Base-by-base conservation (phyloP, 2,888 invertebrate genomes). In the Pheosia gnoma region DNA sequence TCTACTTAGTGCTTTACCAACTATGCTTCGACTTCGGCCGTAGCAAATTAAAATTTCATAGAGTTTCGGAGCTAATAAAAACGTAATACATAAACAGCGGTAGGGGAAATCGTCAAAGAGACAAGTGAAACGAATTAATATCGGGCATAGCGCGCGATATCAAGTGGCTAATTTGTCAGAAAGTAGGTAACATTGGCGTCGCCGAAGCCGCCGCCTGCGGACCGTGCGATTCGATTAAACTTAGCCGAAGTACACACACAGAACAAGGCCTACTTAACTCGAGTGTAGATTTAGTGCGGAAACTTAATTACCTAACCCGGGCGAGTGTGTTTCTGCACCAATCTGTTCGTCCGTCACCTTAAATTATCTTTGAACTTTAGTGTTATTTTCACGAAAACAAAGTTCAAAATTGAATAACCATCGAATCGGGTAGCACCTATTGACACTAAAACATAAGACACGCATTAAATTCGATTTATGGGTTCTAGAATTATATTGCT, bases 171-270 rank as follows among this genome's bases (percentile, higher is more conserved):
- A 92, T 91, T 93, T 92, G 90, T 91, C 90, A 91, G 78, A 80
- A 79, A 85, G 81, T 80, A 84, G 47, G 47, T 39, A 55, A 89
- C 92, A 82, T 89, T 83, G 71, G 80, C 71, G 75, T 61, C 65
- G 68, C 69, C 67, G 67, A 66, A 66, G 70, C 75, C 76, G 79
- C 77, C 82, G 83, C 82, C 83, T 77, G 59, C 84, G 87, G 88
- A 80, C 87, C 86, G 80, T 89, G 90, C 89, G 86, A 93, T 90
- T 92, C 92, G 92, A 93, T 93, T 93, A 90, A 93, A 93, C 90
- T 92, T 88, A 75, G 70, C 84, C 82, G 68, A 87, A 90, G 87
- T 87, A 88, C 84, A 81, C 78, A 84, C 80, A 84, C 81, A 81
- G 84, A 84, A 85, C 82, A 82, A 85, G 82, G 87, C 87, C 90